Evolutionary conservation across 2,797 vertebrate species (phyloP).

Genomic region (Pyrocephalus nanus): DNA sequence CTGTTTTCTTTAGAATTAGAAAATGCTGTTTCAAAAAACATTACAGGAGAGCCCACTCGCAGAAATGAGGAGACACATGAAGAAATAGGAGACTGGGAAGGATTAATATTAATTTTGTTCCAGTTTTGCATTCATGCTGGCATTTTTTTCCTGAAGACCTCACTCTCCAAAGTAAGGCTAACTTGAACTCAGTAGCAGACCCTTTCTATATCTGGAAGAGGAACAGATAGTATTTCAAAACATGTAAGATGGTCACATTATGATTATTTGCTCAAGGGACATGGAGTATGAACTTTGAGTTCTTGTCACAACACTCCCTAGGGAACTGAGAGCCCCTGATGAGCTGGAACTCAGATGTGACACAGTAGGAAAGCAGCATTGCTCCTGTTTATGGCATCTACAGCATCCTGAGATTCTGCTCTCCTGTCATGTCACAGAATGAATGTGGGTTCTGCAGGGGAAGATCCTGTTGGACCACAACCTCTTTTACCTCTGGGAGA

Average conservation of each 20-base stretch:
- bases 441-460: background rate
- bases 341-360: background rate
- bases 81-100: background rate
- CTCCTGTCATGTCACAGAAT: rapidly evolving
- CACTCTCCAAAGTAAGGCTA: background rate
- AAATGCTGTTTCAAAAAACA: background rate
- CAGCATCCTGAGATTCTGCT: background rate
- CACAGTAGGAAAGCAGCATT: background rate
- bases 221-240: background rate
- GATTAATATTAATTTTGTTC: background rate
- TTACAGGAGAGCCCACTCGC: background rate
- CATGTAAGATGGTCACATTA: background rate
- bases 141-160: background rate
- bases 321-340: background rate
- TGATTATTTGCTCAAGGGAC: background rate
- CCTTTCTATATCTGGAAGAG: background rate
- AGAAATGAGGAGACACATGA: background rate
- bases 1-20: conserved; percentile 26
- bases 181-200: background rate
- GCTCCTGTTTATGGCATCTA: background rate
- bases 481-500: background rate
- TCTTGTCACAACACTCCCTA: background rate
- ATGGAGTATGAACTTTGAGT: background rate
- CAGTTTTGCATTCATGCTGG: background rate
- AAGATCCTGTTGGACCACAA: background rate